These are phyloP conservation scores for Drosophila nebulosa DNA, from an alignment of 1,140 invertebrate species.

Conservation along the genomic window DNA sequence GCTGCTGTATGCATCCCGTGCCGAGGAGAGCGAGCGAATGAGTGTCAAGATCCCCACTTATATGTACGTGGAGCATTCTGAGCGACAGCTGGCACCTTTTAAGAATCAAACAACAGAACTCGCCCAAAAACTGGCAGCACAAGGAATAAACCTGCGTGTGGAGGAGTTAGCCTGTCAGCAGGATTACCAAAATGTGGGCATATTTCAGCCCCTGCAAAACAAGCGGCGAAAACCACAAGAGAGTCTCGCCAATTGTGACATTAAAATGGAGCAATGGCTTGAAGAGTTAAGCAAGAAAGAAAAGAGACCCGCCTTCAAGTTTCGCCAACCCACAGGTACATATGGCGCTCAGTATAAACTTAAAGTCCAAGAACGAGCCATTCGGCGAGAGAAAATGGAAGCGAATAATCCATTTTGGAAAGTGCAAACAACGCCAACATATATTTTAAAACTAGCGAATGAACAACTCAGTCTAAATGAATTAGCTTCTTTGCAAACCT, in stretches of 20 bases:
- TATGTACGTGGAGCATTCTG: constrained; percentile 60
- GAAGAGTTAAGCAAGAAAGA: constrained; percentile 18
- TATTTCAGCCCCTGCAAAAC: constrained; percentile 26
- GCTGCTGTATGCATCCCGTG: constrained; percentile 27
- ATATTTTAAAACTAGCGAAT: constrained; percentile 26
- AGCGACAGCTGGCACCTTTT: constrained; percentile 54
- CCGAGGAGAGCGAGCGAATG: constrained; percentile 7
- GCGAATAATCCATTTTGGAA: constrained; percentile 39
- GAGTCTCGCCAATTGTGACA: constrained; percentile 47
- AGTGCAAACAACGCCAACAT: constrained; percentile 15
- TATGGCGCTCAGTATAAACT: constrained; percentile 38
- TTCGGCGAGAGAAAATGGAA: constrained; percentile 18
- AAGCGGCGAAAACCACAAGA: neutral
- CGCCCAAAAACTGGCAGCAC: constrained; percentile 16
- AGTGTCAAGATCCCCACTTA: constrained; percentile 46
- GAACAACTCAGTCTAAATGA: constrained; percentile 24
- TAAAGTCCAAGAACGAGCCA: neutral
- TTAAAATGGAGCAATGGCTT: constrained; percentile 37
- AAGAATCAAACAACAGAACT: constrained; percentile 35
- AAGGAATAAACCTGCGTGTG: constrained; percentile 23
- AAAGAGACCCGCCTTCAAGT: constrained; percentile 38
- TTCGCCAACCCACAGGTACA: constrained; percentile 18
- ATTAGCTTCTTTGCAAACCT: constrained; percentile 43
- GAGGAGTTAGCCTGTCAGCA: constrained; percentile 34
- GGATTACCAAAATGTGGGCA: constrained; percentile 37